A percentile compares a stretch with the other conserved stretches of the same genome.
These are phyloP conservation scores for Nerophis lumbriciformis DNA, from an alignment of 2,113 vertebrate species.

Conservation along the genomic window DNA sequence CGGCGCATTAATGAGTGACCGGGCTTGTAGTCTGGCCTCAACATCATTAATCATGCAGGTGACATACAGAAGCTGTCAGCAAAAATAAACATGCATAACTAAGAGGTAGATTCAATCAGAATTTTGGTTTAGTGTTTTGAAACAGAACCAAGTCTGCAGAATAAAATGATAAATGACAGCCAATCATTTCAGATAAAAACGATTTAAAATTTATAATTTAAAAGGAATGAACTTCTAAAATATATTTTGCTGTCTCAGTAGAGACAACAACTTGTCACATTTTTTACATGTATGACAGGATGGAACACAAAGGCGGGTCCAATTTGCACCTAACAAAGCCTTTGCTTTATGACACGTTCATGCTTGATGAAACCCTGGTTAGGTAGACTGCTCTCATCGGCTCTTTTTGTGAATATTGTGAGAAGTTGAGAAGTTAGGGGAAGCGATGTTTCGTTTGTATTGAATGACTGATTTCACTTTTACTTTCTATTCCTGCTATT, in stretches of 20 bases:
- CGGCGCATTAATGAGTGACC: background rate
- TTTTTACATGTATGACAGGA: background rate
- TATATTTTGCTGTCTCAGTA: background rate
- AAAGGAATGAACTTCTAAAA: background rate
- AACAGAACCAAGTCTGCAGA: too few relatives aligned
- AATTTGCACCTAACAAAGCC: background rate
- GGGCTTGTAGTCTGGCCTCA: background rate
- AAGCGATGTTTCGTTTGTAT: too few relatives aligned
- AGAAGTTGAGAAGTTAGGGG: too few relatives aligned
- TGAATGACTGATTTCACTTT: too few relatives aligned
- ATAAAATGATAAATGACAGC: too few relatives aligned
- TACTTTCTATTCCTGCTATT: too few relatives aligned
- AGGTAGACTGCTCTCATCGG: background rate
- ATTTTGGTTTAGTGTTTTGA: background rate
- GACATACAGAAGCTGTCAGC: constrained; percentile 1
- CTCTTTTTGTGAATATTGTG: background rate
- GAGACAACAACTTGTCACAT: background rate
- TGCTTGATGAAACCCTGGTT: background rate
- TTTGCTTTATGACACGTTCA: background rate
- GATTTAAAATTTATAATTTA: too few relatives aligned
- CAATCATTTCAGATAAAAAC: too few relatives aligned
- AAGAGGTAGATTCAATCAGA: background rate
- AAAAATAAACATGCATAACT: constrained; percentile 7
- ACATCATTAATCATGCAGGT: constrained; percentile 8
- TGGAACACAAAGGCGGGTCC: background rate